Evolutionary conservation across 2,888 invertebrate genomes (phyloP), one percentile per base, ranked within the genome.

Genomic region (Siphlonurus alternatus): DNA sequence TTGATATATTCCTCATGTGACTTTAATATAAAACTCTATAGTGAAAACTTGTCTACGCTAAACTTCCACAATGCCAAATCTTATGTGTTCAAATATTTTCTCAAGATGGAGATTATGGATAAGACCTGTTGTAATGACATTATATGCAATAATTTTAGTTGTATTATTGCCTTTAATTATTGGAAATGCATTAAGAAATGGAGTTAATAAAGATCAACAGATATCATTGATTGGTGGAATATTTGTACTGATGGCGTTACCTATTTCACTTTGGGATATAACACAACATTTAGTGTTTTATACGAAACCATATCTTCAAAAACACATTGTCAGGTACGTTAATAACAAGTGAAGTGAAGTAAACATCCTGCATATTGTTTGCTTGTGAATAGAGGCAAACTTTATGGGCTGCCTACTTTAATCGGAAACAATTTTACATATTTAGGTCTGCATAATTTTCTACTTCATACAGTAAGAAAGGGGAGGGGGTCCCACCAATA

Each of bases 261-360:
- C 96, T 0, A 88, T 96, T 67, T 92, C 95, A 59, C 82, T 96
- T 71, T 96, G 93, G 88, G 93, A 94, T 77, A 96, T 97, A 71
- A 86, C 89, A 60, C 92, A 94, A 75, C 96, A 97, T 77, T 85
- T 95, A 73, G 87, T 94, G 64, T 88, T 95, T 75, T 96, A 93
- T 72, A 93, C 90, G 0, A 89, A 93, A 73, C 95, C 96, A 19
- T 86, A 84, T 69, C 78, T 96, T 69, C 96, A 96, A 73, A 92
- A 93, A 76, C 91, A 94, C 76, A 92, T 97, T 67, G 93, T 96
- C 69, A 86, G 95, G 87, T 89, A 76, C 71, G 71, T 61, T 7
- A 61, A 5, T 56, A 24, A 56, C 18, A 56, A 62, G 7, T 20
- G 59, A 20, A 24, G n/a, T 53, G 23, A 5, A 61, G 15, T n/a